Evolutionary conservation across 2,113 vertebrate species (phyloP), one percentile per base, ranked within the genome.

Genomic region (Leptosomus discolor): DNA sequence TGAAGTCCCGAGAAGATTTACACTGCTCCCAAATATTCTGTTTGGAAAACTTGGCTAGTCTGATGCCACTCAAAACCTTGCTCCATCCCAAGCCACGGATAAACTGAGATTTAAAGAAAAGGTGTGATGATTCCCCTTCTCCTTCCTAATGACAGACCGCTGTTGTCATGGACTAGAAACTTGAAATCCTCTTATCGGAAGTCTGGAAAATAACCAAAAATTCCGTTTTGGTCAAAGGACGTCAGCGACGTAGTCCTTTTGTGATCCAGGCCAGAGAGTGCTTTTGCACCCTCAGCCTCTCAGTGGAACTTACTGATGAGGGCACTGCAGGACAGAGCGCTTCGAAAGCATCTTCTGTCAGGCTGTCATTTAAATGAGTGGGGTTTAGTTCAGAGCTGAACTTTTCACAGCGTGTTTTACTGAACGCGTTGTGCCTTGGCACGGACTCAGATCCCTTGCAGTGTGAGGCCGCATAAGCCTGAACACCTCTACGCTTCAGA

Each of bases 311-410:
- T 92, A 85, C 89, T 92, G 95, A 57, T 79, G 94, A 94, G 87
- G 92, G 87, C 89, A 91, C 77, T 89, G 58, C 65, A 95, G 94
- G 94, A 91, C 92, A 94, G 69, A 85, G 69, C 80, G 85, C 89
- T 94, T 81, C 32, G 23, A 23, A 73, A 70, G 48, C 63, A 37
- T 92, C 94, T 92, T 43, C 83, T 80, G 8, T 61, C 57, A 15
- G 24, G 46, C 51, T 48, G 34, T 73, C 81, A 13, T 82, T 85
- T 75, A 60, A 57, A 45, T 41, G 37, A 92, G 48, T 8, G 5
- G 1, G 5, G 45, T 94, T 95, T 56, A 80, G 56, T 78, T 94
- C 53, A 46, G 89, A 89, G 88, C 83, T 92, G 81, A 95, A 69
- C 91, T 91, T 77, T 77, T 92, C 84, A 30, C 48, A 37, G 70